A percentile compares a stretch with the other conserved stretches of the same genome.
Evolutionary conservation across 92 coral and sea anemone genomes (phyloP).

Genomic region (Porites lobata): DNA sequence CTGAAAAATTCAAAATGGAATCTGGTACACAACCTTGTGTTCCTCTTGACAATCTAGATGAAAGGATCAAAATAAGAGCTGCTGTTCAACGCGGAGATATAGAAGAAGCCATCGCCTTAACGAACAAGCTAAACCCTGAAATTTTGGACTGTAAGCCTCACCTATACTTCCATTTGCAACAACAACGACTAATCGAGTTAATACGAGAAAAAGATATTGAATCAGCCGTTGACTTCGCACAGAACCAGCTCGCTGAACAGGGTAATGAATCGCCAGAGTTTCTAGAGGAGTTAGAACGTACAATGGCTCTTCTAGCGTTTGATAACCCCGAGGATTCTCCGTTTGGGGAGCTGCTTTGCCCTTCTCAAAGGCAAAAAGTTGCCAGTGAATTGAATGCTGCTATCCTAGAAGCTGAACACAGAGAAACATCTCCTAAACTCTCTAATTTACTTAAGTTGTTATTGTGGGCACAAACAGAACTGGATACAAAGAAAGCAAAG

Average conservation of each 20-base stretch:
- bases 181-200: slow-evolving; percentile 95
- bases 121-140: slow-evolving; percentile 97
- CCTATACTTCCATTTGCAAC: slow-evolving; percentile 93
- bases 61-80: slow-evolving; percentile 95
- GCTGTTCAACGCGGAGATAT: slow-evolving; percentile 98
- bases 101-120: slow-evolving; percentile 90
- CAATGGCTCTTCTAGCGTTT: slow-evolving; percentile 98
- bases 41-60: slow-evolving; percentile 92
- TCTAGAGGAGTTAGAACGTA: slow-evolving; percentile 96
- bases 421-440: slow-evolving; percentile 90
- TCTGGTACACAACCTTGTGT: slow-evolving; percentile 94
- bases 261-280: slow-evolving; percentile 95
- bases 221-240: slow-evolving; percentile 98
- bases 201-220: slow-evolving; percentile 96
- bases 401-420: slow-evolving; percentile 90
- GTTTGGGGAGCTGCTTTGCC: slow-evolving; percentile 90
- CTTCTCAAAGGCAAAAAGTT: slow-evolving; percentile 98
- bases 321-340: slow-evolving; percentile 98
- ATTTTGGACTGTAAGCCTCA: slow-evolving; percentile 93
- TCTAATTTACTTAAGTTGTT: slow-evolving; percentile 92
- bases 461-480: slow-evolving; percentile 96
- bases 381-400: slow-evolving; percentile 99
- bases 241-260: slow-evolving; percentile 96
- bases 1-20: slow-evolving; percentile 97
- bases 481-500: slow-evolving; percentile 94